A percentile compares a stretch with the other conserved stretches of the same genome.
These are phyloP conservation scores for Polydrusus tereticollis DNA, from an alignment of 2,888 invertebrate genomes.

Conservation along the genomic window DNA sequence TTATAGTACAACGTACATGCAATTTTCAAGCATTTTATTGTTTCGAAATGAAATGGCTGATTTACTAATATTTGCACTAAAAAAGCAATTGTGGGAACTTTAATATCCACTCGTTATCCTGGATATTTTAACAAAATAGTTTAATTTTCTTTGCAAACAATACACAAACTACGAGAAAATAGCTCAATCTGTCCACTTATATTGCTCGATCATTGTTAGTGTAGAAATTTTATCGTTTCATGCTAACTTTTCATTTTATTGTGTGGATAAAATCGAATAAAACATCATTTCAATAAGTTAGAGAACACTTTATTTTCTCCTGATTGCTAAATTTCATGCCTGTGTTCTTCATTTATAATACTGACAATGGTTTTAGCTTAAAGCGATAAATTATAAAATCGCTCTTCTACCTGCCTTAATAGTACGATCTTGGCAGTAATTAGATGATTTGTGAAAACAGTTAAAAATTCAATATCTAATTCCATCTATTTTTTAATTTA, in stretches of 20 bases:
- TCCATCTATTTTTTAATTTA: constrained; percentile 54
- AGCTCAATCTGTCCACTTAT: constrained; percentile 37
- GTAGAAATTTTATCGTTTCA: constrained; percentile 26
- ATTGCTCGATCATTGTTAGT: constrained; percentile 25
- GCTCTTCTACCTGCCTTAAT: constrained; percentile 59
- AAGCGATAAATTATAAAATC: constrained; percentile 60
- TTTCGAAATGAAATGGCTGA: too few relatives aligned
- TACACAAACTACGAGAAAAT: constrained; percentile 9
- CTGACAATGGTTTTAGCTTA: constrained; percentile 60
- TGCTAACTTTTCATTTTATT: constrained; percentile 40
- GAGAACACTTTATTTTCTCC: constrained; percentile 61
- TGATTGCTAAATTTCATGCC: constrained; percentile 62
- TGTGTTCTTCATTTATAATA: constrained; percentile 63
- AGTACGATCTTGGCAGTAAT: constrained; percentile 59
- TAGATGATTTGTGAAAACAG: constrained; percentile 55
- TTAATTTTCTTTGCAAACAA: constrained; percentile 36
- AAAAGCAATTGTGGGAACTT: neutral
- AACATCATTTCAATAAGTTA: constrained; percentile 60
- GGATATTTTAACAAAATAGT: constrained; percentile 7
- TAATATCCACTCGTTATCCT: neutral
- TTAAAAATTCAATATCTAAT: constrained; percentile 52
- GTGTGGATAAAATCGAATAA: constrained; percentile 56
- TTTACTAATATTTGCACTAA: neutral
- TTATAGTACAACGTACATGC: too few relatives aligned
- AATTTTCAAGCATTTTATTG: too few relatives aligned